Conservation (phyloP, 2,888 invertebrate species). For the Perizoma flavofasciatum region DNA sequence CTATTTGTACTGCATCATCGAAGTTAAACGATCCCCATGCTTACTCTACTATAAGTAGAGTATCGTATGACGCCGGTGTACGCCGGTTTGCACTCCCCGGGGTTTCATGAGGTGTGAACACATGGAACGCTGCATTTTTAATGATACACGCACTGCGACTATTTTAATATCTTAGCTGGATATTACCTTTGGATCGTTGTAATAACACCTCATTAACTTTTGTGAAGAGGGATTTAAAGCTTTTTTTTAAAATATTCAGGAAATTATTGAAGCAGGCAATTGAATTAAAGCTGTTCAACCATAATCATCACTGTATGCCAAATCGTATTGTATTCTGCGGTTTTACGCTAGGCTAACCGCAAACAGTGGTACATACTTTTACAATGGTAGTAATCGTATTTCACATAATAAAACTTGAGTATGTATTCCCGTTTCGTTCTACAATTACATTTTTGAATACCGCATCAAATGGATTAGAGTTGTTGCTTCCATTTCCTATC, state of each 20-base stretch:
- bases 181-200: conserved; percentile 27
- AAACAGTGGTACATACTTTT: conserved; percentile 16
- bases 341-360: conserved; percentile 20
- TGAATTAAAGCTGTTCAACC: conserved; percentile 16
- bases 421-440: conserved; percentile 19
- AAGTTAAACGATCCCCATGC: too few species aligned
- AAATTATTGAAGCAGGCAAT: conserved; percentile 15
- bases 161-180: conserved; percentile 49
- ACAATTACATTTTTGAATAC: conserved; percentile 25
- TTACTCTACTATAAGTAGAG: conserved; percentile 14
- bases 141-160: conserved; percentile 59
- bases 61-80: conserved; percentile 16
- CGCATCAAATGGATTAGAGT: conserved; percentile 30
- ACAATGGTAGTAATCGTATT: conserved; percentile 12
- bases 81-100: conserved; percentile 66
- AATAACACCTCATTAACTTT: conserved; percentile 18
- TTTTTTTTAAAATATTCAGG: conserved; percentile 9
- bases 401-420: conserved; percentile 11
- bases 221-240: conserved; percentile 5
- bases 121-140: conserved; percentile 58
- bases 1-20: too few species aligned
- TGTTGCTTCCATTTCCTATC: conserved; percentile 35
- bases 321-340: conserved; percentile 18
- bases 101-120: conserved; percentile 75
- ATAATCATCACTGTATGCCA: conserved; percentile 19